phyloP scores from a whole-genome alignment of 92 coral and sea anemone species.

The Zoanthus sociatus region DNA sequence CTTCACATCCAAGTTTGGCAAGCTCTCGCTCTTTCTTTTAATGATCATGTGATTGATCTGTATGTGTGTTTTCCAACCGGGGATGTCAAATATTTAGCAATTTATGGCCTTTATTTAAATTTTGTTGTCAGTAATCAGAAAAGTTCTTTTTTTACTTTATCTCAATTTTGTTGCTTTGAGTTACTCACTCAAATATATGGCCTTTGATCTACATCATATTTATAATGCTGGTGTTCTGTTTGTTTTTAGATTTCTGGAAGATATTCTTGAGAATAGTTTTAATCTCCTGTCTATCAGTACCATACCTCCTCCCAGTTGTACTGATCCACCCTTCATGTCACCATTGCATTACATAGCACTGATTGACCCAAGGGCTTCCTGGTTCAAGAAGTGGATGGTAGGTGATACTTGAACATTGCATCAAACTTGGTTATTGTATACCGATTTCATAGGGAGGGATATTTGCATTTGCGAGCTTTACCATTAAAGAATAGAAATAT shows the following conservation, averaged over 20 bases:
- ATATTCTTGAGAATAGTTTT: constrained; percentile 89
- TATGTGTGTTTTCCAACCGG: neutral
- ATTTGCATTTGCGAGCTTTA: neutral
- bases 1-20: neutral
- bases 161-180: no score
- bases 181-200: no score
- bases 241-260: constrained; percentile 54
- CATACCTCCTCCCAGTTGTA: constrained; percentile 62
- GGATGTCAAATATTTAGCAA: neutral
- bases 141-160: no score
- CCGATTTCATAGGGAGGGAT: neutral
- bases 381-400: constrained; percentile 99
- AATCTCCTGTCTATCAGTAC: constrained; percentile 77
- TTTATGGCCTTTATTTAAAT: no score
- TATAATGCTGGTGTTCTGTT: neutral
- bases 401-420: constrained; percentile 6
- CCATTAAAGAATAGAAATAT: no score
- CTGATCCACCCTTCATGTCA: constrained; percentile 78
- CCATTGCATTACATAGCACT: constrained; percentile 91
- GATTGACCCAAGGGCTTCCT: constrained; percentile 91
- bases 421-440: neutral
- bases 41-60: neutral
- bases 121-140: no score
- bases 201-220: no score
- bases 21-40: neutral